Base-by-base conservation (phyloP, 2,797 vertebrate species). In the Molossus molossus region DNA sequence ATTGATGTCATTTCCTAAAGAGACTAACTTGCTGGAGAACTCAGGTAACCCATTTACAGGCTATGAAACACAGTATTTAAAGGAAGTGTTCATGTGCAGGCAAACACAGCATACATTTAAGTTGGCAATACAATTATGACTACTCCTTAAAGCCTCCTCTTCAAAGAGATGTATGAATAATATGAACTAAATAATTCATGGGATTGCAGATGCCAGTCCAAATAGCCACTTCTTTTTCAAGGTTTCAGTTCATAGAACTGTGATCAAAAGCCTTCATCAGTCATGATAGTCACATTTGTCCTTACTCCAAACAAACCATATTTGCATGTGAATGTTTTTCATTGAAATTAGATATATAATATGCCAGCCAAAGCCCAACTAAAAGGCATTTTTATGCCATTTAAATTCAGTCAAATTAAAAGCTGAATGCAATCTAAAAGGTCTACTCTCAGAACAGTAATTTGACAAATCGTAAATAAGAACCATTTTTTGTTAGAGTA, bases 321-420 rank as follows among this genome's bases (percentile, higher is more conserved):
- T 99, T 99, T 99, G 98, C 98, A 99, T 99, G 98, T 99, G 98
- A 99, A 99, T 99, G 98, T 98, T 98, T 98, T 97, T 97, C 98
- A 98, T 97, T 98, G 98, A 98, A 98, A 98, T 98, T 98, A 98
- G 97, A 96, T 97, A 97, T 92, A 97, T 97, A 98, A 98, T 98
- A 98, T 98, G 98, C 98, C 97, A 98, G 97, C 97, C 97, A 98
- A 98, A 96, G 97, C 97, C 97, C 97, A 98, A 98, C 98, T 98
- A 98, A 98, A 98, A 98, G 97, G 97, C 97, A 21, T 98, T 98
- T 98, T 98, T 98, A 98, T 96, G 97, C 88, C 97, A 98, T 98
- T 98, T 98, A 98, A 98, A 98, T 98, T 98, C 98, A 98, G 97
- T 98, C 98, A 98, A 98, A 98, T 99, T 98, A 98, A 98, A 98